Percentiles rank a stretch among this genome's conserved stretches.
Conservation (phyloP, 2,113 vertebrate species). For the Lepisosteus oculatus region DNA sequence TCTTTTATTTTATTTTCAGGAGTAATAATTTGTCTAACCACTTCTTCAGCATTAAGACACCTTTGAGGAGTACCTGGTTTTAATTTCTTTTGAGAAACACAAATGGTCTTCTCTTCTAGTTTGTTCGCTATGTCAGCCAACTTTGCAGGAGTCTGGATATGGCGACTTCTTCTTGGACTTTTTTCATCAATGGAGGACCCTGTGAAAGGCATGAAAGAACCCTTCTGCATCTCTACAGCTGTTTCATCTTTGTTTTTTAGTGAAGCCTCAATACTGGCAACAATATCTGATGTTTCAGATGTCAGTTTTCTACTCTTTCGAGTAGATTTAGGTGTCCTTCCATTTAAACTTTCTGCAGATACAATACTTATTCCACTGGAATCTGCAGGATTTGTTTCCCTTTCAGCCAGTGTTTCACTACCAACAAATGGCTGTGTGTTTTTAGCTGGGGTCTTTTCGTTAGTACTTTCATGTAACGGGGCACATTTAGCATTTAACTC, state of each 20-base stretch:
- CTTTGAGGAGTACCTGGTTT: slow-evolving; percentile 34
- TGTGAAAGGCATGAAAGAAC: background rate
- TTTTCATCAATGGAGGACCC: background rate
- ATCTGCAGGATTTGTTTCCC: background rate
- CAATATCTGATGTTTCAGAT: slow-evolving; percentile 16
- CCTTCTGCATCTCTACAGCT: background rate
- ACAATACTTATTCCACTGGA: background rate
- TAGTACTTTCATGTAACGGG: background rate
- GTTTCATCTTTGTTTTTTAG: background rate
- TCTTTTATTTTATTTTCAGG: slow-evolving; percentile 8
- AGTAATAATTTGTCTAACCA: slow-evolving; percentile 35
- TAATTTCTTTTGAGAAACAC: slow-evolving; percentile 30
- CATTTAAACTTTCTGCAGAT: background rate
- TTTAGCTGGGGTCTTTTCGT: background rate
- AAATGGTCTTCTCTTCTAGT: slow-evolving; percentile 1
- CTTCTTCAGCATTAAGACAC: slow-evolving; percentile 30
- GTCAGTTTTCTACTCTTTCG: slow-evolving; percentile 37
- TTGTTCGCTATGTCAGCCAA: background rate
- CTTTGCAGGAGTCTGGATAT: slow-evolving; percentile 5
- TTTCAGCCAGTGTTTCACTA: background rate
- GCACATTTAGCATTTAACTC: background rate
- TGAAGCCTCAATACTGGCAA: background rate
- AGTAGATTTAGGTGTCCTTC: slow-evolving; percentile 34
- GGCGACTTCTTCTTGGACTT: slow-evolving; percentile 11
- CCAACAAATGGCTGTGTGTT: background rate